phyloP scores from a whole-genome alignment of 2,888 invertebrate species.

The Metacarcinus magister region DNA sequence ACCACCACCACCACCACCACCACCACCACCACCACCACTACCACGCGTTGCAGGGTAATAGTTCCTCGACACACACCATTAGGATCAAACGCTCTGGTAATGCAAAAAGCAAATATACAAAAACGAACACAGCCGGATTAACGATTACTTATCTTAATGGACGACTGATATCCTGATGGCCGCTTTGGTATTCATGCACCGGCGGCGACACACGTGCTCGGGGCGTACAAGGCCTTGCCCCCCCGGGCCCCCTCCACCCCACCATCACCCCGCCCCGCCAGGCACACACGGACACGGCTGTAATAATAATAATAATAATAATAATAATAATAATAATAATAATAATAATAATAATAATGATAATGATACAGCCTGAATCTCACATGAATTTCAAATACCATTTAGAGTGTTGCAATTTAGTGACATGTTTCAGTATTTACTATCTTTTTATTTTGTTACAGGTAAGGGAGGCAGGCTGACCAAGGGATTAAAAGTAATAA shows the following conservation, averaged over 20 bases:
- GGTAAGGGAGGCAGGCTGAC: no score
- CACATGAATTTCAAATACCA: background rate
- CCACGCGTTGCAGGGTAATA: background rate
- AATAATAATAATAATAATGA: background rate
- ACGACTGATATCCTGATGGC: background rate
- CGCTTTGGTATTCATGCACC: background rate
- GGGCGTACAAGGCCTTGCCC: background rate
- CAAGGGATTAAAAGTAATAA: no score
- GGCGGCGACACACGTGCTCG: background rate
- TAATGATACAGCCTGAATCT: background rate
- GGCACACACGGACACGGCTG: background rate
- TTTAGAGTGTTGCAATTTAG: background rate
- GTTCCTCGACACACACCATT: background rate
- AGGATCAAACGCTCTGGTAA: constrained; percentile 44
- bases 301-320: background rate
- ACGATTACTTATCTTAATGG: constrained; percentile 36
- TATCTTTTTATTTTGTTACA: no score
- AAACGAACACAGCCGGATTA: background rate
- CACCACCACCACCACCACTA: background rate
- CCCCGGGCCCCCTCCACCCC: background rate
- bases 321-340: background rate
- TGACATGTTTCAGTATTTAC: background rate
- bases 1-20: background rate
- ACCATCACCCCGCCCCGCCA: background rate
- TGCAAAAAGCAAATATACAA: background rate